Evolutionary conservation across 1,140 invertebrate genomes (phyloP).

Genomic region (Drosophila chauvacae): DNA sequence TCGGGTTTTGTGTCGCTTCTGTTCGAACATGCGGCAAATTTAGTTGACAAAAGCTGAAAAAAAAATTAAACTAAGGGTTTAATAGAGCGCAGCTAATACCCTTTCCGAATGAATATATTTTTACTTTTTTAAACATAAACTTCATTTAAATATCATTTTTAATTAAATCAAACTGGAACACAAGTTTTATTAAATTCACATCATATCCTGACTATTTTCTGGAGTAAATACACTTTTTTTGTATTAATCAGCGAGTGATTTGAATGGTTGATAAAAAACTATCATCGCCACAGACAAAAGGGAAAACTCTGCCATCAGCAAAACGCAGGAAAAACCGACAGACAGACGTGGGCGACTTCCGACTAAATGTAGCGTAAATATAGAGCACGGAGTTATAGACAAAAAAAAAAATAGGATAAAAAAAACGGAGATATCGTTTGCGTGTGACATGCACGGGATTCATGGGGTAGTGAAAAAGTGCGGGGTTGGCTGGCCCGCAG

Average conservation of each 20-base stretch:
- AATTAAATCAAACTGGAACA: background rate
- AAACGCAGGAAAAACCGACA: conserved; percentile 31
- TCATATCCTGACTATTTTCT: background rate
- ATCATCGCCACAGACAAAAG: conserved; percentile 7
- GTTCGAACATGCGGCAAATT: conserved; percentile 42
- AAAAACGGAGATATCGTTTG: conserved; percentile 44
- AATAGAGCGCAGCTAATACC: conserved; percentile 3
- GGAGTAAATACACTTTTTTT: background rate
- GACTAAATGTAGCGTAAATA: conserved; percentile 75
- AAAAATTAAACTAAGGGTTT: background rate
- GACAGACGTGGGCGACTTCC: conserved; percentile 22
- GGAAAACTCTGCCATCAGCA: conserved; percentile 39
- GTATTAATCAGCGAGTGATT: conserved; percentile 12
- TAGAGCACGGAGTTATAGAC: conserved; percentile 48
- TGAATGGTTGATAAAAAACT: conserved; percentile 21
- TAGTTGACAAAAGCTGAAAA: conserved; percentile 27
- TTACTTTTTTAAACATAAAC: background rate
- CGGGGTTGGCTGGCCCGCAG: conserved; percentile 13
- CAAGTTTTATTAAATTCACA: background rate
- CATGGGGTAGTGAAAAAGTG: background rate
- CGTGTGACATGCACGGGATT: conserved; percentile 70
- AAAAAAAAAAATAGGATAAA: conserved; percentile 13
- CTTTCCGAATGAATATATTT: background rate
- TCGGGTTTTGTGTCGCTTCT: conserved; percentile 7
- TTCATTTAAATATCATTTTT: background rate